Conservation (phyloP, 2,888 invertebrate genomes). For the Hypena proboscidalis region DNA sequence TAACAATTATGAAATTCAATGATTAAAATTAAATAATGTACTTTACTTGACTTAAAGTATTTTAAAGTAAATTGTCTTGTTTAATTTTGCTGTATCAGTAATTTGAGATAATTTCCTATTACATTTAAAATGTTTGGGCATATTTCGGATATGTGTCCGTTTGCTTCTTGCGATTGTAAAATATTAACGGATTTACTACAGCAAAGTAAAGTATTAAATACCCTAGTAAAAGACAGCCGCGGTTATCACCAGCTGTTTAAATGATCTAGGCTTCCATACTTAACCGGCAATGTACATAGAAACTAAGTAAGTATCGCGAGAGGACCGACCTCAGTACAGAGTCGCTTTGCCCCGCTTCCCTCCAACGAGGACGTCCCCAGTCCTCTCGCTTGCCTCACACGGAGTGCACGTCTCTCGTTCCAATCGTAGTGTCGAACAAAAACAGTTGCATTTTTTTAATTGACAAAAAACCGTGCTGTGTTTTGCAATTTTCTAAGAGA, state of each 20-base stretch:
- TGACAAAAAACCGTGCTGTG: slow-evolving; percentile 76
- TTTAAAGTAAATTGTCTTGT: no score
- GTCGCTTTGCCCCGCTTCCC: slow-evolving; percentile 69
- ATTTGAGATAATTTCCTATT: no score
- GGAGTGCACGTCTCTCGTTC: slow-evolving; percentile 54
- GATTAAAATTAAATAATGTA: no score
- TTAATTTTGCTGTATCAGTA: no score
- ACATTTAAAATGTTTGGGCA: no score
- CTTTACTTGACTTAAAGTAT: no score
- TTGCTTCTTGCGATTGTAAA: no score
- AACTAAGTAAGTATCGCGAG: slow-evolving; percentile 58
- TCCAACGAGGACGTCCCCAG: slow-evolving; percentile 68
- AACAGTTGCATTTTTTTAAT: slow-evolving; percentile 64
- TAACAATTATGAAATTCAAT: no score
- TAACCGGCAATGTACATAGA: slow-evolving; percentile 56
- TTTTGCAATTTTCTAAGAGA: slow-evolving; percentile 53
- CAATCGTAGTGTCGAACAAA: slow-evolving; percentile 52
- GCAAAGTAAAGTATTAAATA: no score
- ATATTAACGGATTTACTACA: no score
- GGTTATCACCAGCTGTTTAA: no score
- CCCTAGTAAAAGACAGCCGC: no score
- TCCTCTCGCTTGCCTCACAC: slow-evolving; percentile 63
- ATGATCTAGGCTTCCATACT: not conserved
- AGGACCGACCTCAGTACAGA: slow-evolving; percentile 48
- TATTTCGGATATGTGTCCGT: not conserved